Conservation (phyloP, 2,113 vertebrate species). For the Malurus elegans region DNA sequence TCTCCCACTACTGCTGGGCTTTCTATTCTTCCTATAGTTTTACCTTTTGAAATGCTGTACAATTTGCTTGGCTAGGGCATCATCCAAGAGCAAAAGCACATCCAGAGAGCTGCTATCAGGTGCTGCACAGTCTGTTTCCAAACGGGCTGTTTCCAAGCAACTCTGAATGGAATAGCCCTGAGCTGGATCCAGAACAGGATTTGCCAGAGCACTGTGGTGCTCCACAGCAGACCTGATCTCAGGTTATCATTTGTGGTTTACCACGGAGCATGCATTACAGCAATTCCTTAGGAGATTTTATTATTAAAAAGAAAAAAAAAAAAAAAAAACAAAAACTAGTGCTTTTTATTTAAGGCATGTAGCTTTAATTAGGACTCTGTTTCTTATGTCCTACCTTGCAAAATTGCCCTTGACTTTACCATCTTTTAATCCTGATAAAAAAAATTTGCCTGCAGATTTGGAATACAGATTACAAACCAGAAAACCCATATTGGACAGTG, state of each 20-base stretch:
- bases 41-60: not conserved
- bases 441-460: not conserved
- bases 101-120: not conserved
- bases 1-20: not conserved
- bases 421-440: not conserved
- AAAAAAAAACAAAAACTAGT: not conserved
- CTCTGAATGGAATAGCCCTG: not conserved
- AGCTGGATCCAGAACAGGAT: not conserved
- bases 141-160: not conserved
- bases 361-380: not conserved
- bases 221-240: not conserved
- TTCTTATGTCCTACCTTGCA: not conserved
- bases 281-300: not conserved
- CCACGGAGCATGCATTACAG: not conserved
- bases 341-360: not conserved
- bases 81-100: not conserved
- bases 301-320: not conserved
- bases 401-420: not conserved
- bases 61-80: not conserved
- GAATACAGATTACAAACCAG: not conserved
- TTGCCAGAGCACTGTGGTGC: not conserved
- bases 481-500: not conserved
- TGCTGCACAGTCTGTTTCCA: not conserved
- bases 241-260: not conserved
- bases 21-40: not conserved